These are phyloP conservation scores for Gymnorhina tibicen DNA, from an alignment of 2,113 vertebrate genomes.

Conservation along the genomic window DNA sequence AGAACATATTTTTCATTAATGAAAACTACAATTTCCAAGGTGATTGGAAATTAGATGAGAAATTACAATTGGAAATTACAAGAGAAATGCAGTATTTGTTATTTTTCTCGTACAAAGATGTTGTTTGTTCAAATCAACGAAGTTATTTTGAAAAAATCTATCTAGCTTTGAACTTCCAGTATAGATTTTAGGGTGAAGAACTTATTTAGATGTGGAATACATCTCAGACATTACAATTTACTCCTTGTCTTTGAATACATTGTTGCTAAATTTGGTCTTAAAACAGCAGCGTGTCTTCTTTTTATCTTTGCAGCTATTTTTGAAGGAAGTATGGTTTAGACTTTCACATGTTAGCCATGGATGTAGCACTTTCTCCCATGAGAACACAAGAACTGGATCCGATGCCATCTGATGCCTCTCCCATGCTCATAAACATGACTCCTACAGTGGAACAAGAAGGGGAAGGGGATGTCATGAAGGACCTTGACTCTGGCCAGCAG, in stretches of 20 bases:
- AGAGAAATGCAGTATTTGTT: not conserved
- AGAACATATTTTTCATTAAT: not conserved
- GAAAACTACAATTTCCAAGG: not conserved
- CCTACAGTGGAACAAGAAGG: constrained; percentile 75
- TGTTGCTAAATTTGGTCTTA: not conserved
- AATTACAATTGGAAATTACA: not conserved
- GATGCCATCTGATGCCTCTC: constrained; percentile 79
- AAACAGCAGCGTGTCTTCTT: constrained; percentile 27
- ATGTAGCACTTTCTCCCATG: constrained; percentile 79
- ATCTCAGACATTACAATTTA: not conserved
- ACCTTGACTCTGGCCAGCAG: constrained; percentile 70
- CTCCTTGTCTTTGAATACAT: not conserved
- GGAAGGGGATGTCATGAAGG: constrained; percentile 61
- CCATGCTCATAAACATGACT: constrained; percentile 88
- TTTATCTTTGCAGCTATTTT: constrained; percentile 70
- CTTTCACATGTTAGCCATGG: constrained; percentile 78
- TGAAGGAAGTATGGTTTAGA: constrained; percentile 65
- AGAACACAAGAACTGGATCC: constrained; percentile 74
- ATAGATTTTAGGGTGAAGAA: not conserved
- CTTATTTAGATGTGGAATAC: not conserved
- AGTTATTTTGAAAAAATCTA: not conserved
- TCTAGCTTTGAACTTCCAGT: not conserved
- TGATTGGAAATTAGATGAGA: not conserved
- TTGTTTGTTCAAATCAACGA: not conserved
- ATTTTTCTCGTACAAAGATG: not conserved